These are phyloP conservation scores for Euborellia annulipes DNA, from an alignment of 1,140 invertebrate species.

Conservation along the genomic window DNA sequence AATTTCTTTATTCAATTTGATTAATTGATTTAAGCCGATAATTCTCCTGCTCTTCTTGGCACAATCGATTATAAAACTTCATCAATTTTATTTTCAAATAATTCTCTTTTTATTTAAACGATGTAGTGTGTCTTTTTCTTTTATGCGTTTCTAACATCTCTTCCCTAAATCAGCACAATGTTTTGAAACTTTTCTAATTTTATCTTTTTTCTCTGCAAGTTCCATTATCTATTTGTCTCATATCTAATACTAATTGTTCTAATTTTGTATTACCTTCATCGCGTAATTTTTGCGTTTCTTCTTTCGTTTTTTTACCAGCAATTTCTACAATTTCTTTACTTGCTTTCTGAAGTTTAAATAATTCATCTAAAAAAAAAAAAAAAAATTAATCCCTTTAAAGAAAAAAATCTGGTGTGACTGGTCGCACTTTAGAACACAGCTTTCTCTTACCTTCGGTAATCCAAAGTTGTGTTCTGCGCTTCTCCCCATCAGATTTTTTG, in stretches of 20 bases:
- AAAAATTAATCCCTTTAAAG: no score
- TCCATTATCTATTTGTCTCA: neutral
- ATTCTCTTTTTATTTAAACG: slow-evolving; percentile 22
- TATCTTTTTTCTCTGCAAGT: neutral
- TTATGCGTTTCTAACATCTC: slow-evolving; percentile 25
- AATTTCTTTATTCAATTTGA: slow-evolving; percentile 22
- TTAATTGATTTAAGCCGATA: slow-evolving; percentile 13
- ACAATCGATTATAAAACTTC: slow-evolving; percentile 10
- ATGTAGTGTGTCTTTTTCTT: slow-evolving; percentile 16
- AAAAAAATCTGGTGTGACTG: no score
- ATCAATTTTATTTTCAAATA: slow-evolving; percentile 24
- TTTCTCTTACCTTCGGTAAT: no score
- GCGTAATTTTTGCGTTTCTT: slow-evolving; percentile 10
- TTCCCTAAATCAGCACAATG: slow-evolving; percentile 14
- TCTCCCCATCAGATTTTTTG: no score
- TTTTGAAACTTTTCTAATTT: neutral
- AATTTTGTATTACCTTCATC: neutral
- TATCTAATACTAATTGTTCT: neutral
- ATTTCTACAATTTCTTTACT: slow-evolving; percentile 16
- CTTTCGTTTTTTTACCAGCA: slow-evolving; percentile 20
- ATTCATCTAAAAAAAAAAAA: slow-evolving; percentile 1
- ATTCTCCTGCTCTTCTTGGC: no score
- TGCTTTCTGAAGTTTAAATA: slow-evolving; percentile 2
- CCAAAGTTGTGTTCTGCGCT: no score
- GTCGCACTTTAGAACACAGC: no score